Evolutionary conservation across 2,113 vertebrate species (phyloP).

Genomic region (Pseudopipra pipra): DNA sequence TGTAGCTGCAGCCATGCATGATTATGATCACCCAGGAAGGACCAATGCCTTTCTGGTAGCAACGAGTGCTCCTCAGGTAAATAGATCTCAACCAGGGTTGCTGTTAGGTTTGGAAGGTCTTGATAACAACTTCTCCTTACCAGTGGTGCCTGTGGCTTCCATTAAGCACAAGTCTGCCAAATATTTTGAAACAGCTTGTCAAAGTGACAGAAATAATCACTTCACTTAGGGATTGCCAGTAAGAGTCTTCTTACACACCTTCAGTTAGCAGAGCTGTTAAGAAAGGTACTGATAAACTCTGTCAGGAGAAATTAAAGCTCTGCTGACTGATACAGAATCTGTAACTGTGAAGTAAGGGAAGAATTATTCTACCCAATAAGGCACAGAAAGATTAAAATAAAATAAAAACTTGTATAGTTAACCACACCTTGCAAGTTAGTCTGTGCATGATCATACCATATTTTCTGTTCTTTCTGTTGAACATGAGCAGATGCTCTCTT

Average conservation of each 20-base stretch:
- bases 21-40: conserved; percentile 95
- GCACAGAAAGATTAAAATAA: neutral
- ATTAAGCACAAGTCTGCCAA: neutral
- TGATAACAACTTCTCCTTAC: neutral
- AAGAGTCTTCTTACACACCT: neutral
- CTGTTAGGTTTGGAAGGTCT: neutral
- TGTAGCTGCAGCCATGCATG: conserved; percentile 98
- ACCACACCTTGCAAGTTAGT: neutral
- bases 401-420: neutral
- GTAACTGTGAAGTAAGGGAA: neutral
- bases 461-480: neutral
- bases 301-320: neutral
- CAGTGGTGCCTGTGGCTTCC: neutral
- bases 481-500: neutral
- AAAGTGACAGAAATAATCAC: neutral
- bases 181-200: neutral
- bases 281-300: neutral
- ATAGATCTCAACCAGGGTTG: neutral
- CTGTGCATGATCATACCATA: neutral
- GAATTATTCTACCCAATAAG: neutral
- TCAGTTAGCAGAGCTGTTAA: neutral
- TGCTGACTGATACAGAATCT: neutral
- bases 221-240: neutral
- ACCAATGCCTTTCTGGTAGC: conserved; percentile 98
- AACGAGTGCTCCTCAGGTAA: conserved; percentile 94